Evolutionary conservation across 2,113 vertebrate species (phyloP).

Genomic region (Leuciscus idus): DNA sequence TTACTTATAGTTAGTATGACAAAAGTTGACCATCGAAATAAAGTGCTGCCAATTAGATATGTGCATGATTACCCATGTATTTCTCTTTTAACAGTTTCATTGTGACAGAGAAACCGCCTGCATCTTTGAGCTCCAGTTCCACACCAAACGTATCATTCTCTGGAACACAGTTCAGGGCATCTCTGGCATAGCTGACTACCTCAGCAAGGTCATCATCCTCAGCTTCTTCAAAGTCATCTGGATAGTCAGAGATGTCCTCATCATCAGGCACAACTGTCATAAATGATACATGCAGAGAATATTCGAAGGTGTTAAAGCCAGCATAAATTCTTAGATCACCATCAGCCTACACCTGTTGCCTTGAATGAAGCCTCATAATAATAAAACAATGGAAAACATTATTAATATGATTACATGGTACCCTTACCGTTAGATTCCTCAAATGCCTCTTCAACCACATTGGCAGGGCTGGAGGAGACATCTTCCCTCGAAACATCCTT

Average conservation of each 20-base stretch:
- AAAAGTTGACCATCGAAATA: neutral
- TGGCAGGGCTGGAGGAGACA: constrained; percentile 12
- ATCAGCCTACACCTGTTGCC: neutral
- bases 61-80: constrained; percentile 61
- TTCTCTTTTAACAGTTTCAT: constrained; percentile 71
- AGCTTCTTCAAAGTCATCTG: constrained; percentile 80
- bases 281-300: neutral
- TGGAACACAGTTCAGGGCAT: constrained; percentile 49
- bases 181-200: constrained; percentile 57
- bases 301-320: neutral
- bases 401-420: neutral
- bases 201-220: constrained; percentile 68
- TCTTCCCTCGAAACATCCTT: constrained; percentile 62
- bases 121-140: constrained; percentile 67
- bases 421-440: constrained; percentile 63
- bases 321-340: neutral
- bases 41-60: neutral
- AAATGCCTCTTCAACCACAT: constrained; percentile 41
- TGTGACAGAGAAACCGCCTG: constrained; percentile 63
- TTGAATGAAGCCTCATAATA: neutral
- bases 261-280: constrained; percentile 51
- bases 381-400: neutral
- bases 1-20: no score
- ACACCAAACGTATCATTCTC: constrained; percentile 63
- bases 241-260: constrained; percentile 67